Conservation (phyloP, 2,797 vertebrate genomes). For the Poeciliopsis gracilis region DNA sequence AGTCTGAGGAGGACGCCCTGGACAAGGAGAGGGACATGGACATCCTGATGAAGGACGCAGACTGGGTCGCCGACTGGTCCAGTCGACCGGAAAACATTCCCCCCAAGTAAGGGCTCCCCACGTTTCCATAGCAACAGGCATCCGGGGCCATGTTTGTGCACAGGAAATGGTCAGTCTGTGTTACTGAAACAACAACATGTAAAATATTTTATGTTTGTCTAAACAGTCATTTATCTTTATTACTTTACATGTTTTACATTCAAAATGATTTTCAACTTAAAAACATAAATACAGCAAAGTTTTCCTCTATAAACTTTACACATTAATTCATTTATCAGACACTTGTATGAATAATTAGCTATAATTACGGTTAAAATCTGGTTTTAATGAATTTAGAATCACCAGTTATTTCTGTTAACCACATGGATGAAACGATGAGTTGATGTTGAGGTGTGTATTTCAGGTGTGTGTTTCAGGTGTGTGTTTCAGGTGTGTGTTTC, state of each 20-base stretch:
- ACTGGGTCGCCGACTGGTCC: conserved; percentile 98
- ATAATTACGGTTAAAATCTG: not conserved
- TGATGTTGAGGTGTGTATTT: not conserved
- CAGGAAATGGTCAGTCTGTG: conserved; percentile 6
- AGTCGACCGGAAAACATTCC: conserved; percentile 98
- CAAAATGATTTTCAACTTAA: no score
- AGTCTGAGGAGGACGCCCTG: conserved; percentile 90
- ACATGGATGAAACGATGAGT: not conserved
- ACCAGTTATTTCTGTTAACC: not conserved
- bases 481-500: not conserved
- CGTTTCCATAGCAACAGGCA: conserved; percentile 28
- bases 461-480: not conserved
- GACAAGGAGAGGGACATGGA: conserved; percentile 93
- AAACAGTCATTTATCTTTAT: no score
- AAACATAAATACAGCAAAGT: no score
- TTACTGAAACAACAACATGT: not conserved
- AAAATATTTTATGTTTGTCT: no score
- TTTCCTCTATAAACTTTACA: no score
- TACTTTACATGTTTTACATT: no score
- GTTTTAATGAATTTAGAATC: not conserved
- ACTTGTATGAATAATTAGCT: not conserved
- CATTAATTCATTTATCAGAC: not conserved
- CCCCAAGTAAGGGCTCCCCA: conserved; percentile 85
- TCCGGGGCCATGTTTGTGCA: conserved; percentile 27
- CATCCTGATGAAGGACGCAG: conserved; percentile 91